Evolutionary conservation across 2,888 invertebrate genomes (phyloP).

Genomic region (Hyppa rectilinea): DNA sequence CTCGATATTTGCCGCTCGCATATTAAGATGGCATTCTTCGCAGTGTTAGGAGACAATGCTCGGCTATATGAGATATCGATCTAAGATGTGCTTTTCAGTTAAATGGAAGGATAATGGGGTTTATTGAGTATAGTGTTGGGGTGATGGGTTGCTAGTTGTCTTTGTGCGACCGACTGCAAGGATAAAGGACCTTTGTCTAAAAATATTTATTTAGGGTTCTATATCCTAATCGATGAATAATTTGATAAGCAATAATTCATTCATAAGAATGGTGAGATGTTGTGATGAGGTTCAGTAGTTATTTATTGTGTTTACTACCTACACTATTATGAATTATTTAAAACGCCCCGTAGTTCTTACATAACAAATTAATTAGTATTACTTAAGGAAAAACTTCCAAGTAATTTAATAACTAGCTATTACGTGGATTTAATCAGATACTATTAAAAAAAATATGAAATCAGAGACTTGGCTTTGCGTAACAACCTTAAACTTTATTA

Average conservation of each 20-base stretch:
- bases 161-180: neutral
- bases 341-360: neutral
- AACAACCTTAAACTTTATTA: neutral
- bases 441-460: neutral
- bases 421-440: neutral
- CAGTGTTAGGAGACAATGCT: slow-evolving; percentile 53
- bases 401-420: neutral
- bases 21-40: slow-evolving; percentile 63
- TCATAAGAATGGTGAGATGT: neutral
- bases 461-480: neutral
- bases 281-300: neutral
- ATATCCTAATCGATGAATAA: neutral
- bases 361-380: slow-evolving; percentile 9
- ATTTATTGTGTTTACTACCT: neutral
- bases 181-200: neutral
- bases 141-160: slow-evolving; percentile 13
- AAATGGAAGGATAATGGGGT: slow-evolving; percentile 55
- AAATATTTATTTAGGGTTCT: too few species aligned
- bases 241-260: neutral
- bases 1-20: slow-evolving; percentile 62
- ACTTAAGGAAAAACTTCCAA: neutral
- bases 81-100: slow-evolving; percentile 60
- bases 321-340: neutral
- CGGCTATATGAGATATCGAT: slow-evolving; percentile 62
- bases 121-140: slow-evolving; percentile 25